Base-by-base conservation (phyloP, 2,888 invertebrate species). In the Gibbula magus region DNA sequence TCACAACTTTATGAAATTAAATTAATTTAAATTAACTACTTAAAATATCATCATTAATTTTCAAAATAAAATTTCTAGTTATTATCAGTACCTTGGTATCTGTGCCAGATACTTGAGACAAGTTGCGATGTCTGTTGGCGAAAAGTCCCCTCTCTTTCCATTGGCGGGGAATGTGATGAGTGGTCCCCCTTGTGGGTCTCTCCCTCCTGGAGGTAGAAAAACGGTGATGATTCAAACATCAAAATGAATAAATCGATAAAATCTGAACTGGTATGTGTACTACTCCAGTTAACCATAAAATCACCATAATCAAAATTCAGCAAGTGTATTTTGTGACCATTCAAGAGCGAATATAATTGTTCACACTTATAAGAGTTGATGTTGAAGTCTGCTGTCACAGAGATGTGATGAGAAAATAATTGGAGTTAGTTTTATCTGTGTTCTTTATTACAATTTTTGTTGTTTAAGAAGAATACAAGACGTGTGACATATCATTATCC, bases 111-210 rank as follows among this genome's bases (percentile, higher is more conserved):
- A 99, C 92, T 96, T 96, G 85, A 99, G 94, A 89, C 98, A 95
- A 70, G 97, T 95, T 88, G 96, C 95, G 92, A 98, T 96, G 94
- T 98, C 98, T 94, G 98, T 98, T 85, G 96, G 96, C 93, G 96
- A 96, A 85, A 97, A 95, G 83, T 97, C 95, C 20, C 79, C 81
- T 56, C 73, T 67, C 32, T 81, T 94, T 67, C 96, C 95, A 88
- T 96, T 96, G 86, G 97, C 96, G 35, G 98, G 98, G 93, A 98
- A 98, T 91, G 97, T 96, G 89, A 98, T 94, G 86, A 98, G 95
- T 25, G 98, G 97, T 18, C 98, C 98, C 80, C 98, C 98, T 87
- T 98, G 95, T 83, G 97, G 95, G 94, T 99, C 99, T 88, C 98
- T 95, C 78, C 98, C 98, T 66, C 99, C 94, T 92, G 73, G 35